A percentile compares a stretch with the other conserved stretches of the same genome.
Conservation (phyloP, 1,140 invertebrate species). For the Medauroidea extradentata region DNA sequence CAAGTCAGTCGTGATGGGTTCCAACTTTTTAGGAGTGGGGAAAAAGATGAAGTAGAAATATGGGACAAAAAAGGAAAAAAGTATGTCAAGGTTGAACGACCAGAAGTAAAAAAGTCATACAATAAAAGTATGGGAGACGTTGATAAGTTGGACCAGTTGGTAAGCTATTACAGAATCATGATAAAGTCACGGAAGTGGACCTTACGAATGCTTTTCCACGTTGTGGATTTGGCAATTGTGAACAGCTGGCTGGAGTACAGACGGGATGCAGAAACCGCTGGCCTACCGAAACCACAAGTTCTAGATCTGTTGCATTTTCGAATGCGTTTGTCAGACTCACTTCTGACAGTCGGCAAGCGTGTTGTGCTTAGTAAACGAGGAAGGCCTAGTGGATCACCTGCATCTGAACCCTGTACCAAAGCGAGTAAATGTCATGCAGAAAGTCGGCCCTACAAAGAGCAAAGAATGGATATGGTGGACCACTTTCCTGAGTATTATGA, state of each 20-base stretch:
- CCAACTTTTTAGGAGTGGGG: constrained; percentile 42
- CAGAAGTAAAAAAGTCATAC: constrained; percentile 35
- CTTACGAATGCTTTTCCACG: constrained; percentile 28
- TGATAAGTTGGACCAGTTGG: constrained; percentile 35
- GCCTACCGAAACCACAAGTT: background rate
- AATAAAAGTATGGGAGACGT: constrained; percentile 42
- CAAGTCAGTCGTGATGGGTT: constrained; percentile 37
- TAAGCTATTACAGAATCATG: constrained; percentile 26
- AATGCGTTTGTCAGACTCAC: background rate
- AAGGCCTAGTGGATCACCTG: too few relatives aligned
- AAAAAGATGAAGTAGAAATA: constrained; percentile 35
- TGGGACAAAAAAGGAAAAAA: constrained; percentile 32
- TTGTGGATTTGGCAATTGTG: constrained; percentile 25
- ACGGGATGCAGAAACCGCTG: constrained; percentile 10
- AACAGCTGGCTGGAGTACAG: constrained; percentile 34
- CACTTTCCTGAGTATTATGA: constrained; percentile 11
- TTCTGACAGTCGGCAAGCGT: too few relatives aligned
- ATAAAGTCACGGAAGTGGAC: constrained; percentile 36
- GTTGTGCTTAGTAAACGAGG: too few relatives aligned
- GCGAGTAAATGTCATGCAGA: too few relatives aligned
- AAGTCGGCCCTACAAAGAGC: too few relatives aligned
- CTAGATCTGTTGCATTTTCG: background rate
- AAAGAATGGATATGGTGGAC: background rate
- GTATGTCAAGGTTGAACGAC: constrained; percentile 34
- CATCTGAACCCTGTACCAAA: too few relatives aligned